Evolutionary conservation across 2,888 invertebrate genomes (phyloP).

Genomic region (Thymelicus lineola): DNA sequence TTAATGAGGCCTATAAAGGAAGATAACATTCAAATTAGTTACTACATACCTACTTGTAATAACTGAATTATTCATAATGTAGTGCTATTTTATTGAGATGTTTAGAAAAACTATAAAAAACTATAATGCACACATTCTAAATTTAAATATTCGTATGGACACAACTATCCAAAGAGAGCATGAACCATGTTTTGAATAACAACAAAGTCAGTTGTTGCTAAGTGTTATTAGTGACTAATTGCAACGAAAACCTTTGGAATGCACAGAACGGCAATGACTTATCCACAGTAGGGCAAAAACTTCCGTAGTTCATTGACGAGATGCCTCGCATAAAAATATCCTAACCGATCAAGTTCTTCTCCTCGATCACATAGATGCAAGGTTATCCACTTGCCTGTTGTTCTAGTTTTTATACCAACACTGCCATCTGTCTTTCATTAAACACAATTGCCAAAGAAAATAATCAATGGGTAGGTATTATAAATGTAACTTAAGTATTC

Average conservation of each 20-base stretch:
- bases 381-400: slow-evolving; percentile 55
- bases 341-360: slow-evolving; percentile 48
- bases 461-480: slow-evolving; percentile 37
- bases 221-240: background rate
- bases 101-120: too few relatives aligned
- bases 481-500: background rate
- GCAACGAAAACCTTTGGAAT: slow-evolving; percentile 6
- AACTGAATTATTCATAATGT: too few relatives aligned
- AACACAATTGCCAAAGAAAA: slow-evolving; percentile 43
- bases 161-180: too few relatives aligned
- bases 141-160: too few relatives aligned
- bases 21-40: too few relatives aligned
- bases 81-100: too few relatives aligned
- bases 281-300: slow-evolving; percentile 26
- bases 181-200: background rate
- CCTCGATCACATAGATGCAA: slow-evolving; percentile 55
- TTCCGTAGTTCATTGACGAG: slow-evolving; percentile 34
- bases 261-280: slow-evolving; percentile 2
- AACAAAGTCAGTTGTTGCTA: background rate
- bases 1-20: too few relatives aligned
- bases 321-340: slow-evolving; percentile 37
- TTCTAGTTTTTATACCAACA: slow-evolving; percentile 48
- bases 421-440: slow-evolving; percentile 47
- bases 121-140: too few relatives aligned
- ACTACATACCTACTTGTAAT: too few relatives aligned